These are phyloP conservation scores for Tragopan temminckii DNA, from an alignment of 2,797 vertebrate species.

Conservation along the genomic window DNA sequence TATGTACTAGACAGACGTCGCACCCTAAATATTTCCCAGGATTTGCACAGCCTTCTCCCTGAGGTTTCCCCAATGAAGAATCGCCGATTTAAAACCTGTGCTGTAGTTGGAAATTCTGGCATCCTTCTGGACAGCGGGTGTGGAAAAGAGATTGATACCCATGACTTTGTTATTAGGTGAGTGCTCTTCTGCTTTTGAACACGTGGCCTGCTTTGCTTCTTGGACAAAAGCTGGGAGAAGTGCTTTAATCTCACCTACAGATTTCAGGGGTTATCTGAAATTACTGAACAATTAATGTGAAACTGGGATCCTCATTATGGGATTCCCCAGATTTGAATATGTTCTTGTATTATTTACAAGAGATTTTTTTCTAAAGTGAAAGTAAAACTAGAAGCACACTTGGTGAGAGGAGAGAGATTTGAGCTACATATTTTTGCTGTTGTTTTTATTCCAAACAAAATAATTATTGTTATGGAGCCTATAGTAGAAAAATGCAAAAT, in stretches of 20 bases:
- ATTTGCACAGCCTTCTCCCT: conserved; percentile 89
- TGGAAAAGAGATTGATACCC: conserved; percentile 90
- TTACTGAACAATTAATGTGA: not conserved
- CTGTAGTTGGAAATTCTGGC: conserved; percentile 92
- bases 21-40: conserved; percentile 87
- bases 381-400: not conserved
- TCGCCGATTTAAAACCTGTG: conserved; percentile 88
- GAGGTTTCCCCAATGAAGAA: conserved; percentile 91
- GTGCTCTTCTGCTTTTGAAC: conserved; percentile 43
- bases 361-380: not conserved
- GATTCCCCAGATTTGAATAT: not conserved
- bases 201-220: not conserved
- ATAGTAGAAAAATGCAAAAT: not conserved
- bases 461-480: not conserved
- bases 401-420: not conserved
- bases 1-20: conserved; percentile 89
- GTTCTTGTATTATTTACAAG: not conserved
- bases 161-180: conserved; percentile 91
- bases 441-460: not conserved
- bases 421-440: not conserved
- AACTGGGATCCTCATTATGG: not conserved
- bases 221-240: conserved; percentile 27
- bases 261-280: conserved; percentile 4
- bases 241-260: not conserved
- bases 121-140: conserved; percentile 88